Percentiles rank a stretch among this genome's conserved stretches.
These are phyloP conservation scores for Penaeus chinensis DNA, from an alignment of 1,140 invertebrate genomes.

Conservation along the genomic window DNA sequence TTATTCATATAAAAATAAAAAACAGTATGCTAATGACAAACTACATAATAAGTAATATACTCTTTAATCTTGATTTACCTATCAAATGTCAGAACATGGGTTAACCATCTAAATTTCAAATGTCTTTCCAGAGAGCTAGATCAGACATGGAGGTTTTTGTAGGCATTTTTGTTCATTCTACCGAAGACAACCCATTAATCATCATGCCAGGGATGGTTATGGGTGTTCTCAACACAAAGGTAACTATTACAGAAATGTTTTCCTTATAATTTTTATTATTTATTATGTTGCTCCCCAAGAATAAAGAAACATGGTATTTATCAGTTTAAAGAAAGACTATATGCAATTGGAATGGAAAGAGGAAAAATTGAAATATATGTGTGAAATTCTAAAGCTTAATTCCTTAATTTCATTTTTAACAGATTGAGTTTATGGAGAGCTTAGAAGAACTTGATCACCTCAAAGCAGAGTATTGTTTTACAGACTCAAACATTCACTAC, in stretches of 20 bases:
- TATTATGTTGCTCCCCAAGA: no score
- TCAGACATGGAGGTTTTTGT: slow-evolving; percentile 64
- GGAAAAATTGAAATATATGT: neutral
- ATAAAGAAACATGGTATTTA: no score
- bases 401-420: slow-evolving; percentile 28
- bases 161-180: slow-evolving; percentile 62
- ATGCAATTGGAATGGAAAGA: no score
- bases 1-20: no score
- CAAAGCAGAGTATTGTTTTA: slow-evolving; percentile 65
- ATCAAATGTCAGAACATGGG: neutral
- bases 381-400: neutral
- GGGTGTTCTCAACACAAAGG: slow-evolving; percentile 62
- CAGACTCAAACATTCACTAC: slow-evolving; percentile 65
- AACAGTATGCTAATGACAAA: no score
- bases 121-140: slow-evolving; percentile 44
- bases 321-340: no score
- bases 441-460: slow-evolving; percentile 65
- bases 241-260: neutral
- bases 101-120: neutral
- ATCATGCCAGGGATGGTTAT: slow-evolving; percentile 58
- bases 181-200: slow-evolving; percentile 52
- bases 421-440: slow-evolving; percentile 66
- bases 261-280: neutral
- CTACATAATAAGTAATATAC: no score
- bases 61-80: neutral